phyloP scores from a whole-genome alignment of 2,797 vertebrate genomes.

The Myripristis murdjan region DNA sequence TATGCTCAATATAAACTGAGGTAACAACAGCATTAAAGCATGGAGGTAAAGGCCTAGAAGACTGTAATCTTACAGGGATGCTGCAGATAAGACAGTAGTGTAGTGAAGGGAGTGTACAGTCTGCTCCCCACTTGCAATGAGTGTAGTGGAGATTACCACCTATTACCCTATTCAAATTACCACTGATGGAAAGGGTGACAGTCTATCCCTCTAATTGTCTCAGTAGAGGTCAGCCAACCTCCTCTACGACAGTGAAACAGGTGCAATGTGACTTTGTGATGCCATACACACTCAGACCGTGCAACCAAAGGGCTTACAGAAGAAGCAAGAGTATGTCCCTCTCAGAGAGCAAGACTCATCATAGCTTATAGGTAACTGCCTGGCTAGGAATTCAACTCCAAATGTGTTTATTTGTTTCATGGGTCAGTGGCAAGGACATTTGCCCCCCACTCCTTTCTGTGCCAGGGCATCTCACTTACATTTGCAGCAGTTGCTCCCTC shows the following conservation, averaged over 20 bases:
- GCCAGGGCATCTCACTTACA: constrained; percentile 46
- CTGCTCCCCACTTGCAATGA: too few species aligned
- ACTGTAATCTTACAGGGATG: too few species aligned
- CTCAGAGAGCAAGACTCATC: constrained; percentile 48
- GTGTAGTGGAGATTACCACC: too few species aligned
- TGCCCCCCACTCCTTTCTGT: constrained; percentile 17
- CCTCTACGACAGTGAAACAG: constrained; percentile 5
- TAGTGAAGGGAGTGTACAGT: too few species aligned
- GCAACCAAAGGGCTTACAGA: neutral
- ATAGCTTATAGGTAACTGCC: constrained; percentile 8
- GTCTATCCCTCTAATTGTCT: too few species aligned
- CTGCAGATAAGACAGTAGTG: too few species aligned
- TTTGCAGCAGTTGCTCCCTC: constrained; percentile 58
- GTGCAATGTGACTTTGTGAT: neutral
- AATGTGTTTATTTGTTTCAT: constrained; percentile 52
- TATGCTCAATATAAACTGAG: too few species aligned
- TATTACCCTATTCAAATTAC: too few species aligned
- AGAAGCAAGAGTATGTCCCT: constrained; percentile 33
- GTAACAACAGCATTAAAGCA: too few species aligned
- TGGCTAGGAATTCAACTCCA: constrained; percentile 42
- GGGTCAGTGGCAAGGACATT: constrained; percentile 38
- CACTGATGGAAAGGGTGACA: too few species aligned
- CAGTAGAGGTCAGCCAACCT: too few species aligned
- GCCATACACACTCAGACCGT: neutral
- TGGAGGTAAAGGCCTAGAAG: too few species aligned